These are phyloP conservation scores for Smutsia temminckii DNA, from an alignment of 2,797 vertebrate genomes.

Conservation along the genomic window DNA sequence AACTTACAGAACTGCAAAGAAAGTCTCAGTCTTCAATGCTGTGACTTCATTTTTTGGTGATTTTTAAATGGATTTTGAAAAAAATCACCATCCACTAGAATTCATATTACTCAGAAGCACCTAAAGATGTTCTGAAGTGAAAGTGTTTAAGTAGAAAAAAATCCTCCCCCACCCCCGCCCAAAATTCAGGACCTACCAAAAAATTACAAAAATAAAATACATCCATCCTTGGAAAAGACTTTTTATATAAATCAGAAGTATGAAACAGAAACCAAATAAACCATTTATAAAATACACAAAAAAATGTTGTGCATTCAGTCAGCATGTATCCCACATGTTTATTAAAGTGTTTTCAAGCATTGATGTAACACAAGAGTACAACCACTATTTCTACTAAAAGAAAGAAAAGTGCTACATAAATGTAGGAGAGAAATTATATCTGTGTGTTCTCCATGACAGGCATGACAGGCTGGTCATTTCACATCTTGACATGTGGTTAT, in stretches of 20 bases:
- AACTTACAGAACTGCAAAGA: not conserved
- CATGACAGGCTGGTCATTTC: not conserved
- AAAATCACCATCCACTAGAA: not conserved
- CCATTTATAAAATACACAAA: not conserved
- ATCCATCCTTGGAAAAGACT: not conserved
- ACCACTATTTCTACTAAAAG: not conserved
- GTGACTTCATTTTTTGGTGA: not conserved
- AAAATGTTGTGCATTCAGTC: not conserved
- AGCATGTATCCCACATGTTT: not conserved
- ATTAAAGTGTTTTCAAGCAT: not conserved
- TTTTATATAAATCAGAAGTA: not conserved
- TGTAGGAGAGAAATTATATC: not conserved
- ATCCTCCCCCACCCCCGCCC: too few relatives aligned
- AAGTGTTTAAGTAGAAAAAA: not conserved
- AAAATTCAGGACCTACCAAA: not conserved
- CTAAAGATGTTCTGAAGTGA: not conserved
- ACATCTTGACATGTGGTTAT: not conserved
- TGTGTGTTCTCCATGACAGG: not conserved
- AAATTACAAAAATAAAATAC: conserved; percentile 29
- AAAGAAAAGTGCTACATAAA: not conserved
- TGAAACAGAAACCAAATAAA: conserved; percentile 12
- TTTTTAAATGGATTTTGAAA: conserved; percentile 53
- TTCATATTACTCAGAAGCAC: conserved; percentile 41
- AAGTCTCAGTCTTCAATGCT: not conserved
- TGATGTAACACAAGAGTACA: not conserved